Evolutionary conservation across 1,140 invertebrate genomes (phyloP).

Genomic region (Vanessa tameamea): DNA sequence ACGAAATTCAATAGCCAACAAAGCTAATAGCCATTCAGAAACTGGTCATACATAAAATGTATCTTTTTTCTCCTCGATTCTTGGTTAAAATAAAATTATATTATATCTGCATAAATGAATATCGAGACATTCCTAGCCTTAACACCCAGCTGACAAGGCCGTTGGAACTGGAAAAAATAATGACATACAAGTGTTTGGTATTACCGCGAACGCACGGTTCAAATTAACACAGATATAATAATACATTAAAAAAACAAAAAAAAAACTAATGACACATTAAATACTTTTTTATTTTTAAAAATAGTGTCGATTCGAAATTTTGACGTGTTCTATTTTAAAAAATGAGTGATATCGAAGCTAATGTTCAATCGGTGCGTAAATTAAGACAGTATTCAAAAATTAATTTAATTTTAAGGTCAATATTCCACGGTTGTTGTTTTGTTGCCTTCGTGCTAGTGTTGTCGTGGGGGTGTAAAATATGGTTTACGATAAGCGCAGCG

Average conservation of each 20-base stretch:
- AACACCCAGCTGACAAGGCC: neutral
- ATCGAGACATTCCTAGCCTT: neutral
- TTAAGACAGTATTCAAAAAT: constrained; percentile 6
- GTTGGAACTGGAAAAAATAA: neutral
- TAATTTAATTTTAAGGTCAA: constrained; percentile 11
- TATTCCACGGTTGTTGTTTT: constrained; percentile 20
- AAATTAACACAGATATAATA: neutral
- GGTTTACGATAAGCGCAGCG: constrained; percentile 31
- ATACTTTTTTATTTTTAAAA: neutral
- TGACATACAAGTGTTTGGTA: constrained; percentile 1
- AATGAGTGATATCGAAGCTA: constrained; percentile 28
- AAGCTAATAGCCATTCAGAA: too few relatives aligned
- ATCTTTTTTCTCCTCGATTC: too few relatives aligned
- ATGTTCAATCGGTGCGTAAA: neutral
- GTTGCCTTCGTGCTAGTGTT: constrained; percentile 12
- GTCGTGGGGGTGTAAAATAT: constrained; percentile 30
- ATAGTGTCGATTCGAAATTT: neutral
- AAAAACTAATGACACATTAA: too few relatives aligned
- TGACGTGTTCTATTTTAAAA: neutral
- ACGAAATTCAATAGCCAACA: too few relatives aligned
- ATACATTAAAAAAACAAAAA: too few relatives aligned
- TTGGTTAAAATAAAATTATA: neutral
- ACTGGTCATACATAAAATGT: too few relatives aligned
- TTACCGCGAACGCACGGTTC: neutral
- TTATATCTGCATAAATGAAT: neutral